Base-by-base conservation (phyloP, 2,888 invertebrate genomes). In the Agrotis exclamationis region DNA sequence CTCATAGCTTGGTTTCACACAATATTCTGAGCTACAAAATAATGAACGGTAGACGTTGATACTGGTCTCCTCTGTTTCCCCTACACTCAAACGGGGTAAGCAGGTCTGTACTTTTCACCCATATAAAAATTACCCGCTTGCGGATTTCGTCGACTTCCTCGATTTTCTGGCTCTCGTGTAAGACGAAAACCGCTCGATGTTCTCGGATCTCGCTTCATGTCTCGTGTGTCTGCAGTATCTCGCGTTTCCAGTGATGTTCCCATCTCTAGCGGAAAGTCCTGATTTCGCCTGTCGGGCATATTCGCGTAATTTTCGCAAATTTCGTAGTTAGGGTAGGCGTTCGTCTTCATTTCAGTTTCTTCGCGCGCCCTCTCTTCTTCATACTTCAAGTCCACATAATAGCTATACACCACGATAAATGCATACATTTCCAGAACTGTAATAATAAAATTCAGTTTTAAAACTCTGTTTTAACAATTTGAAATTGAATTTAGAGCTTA, bases 361-460 rank as follows among this genome's bases (percentile, higher is more conserved):
- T 57, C 57, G 13, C 6, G 11, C 1, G 24, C 50, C 51, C 28
- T 76, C 14, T 6, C 45, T 7, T n/a, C 11, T 20, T 18, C n/a
- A 64, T 3, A 80, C 80, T 2, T 33, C 13, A 1, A 85, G 1
- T 86, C 83, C 2, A 76, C 72, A 62, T 89, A 92, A 65, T 89
- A 89, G 59, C 93, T 92, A 71, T 92, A 91, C 1, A 91, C 90
- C 13, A 92, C 86, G 14, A 90, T 75, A 63, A 90, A 85, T 0
- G 86, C 78, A 74, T 93, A 93, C 18, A 88, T 71, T 63, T 93
- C 93, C 62, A 91, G 50, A 74, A 92, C 93, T 93, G 82, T 24
- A 85, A 88, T 54, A 22, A 63, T 33, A 74, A 48, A 20, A 63
- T n/a, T 58, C 11, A 3, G 45, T 33, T 50, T 71, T 5, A 50